Evolutionary conservation across 2,888 invertebrate species (phyloP).

Genomic region (Rugalucina vietnamica): DNA sequence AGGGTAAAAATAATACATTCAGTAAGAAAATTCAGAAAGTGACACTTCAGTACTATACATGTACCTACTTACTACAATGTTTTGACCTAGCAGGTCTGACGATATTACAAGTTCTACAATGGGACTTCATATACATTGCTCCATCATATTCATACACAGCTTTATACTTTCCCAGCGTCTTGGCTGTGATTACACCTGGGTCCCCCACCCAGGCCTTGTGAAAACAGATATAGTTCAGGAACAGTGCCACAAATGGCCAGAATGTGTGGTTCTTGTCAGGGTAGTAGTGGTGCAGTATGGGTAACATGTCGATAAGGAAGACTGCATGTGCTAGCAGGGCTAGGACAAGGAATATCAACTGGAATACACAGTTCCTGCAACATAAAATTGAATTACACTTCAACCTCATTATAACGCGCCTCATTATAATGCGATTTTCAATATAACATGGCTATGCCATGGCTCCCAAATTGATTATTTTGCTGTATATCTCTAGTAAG

Average conservation of each 20-base stretch:
- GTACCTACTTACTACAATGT: conserved; percentile 80
- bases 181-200: conserved; percentile 76
- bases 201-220: conserved; percentile 76
- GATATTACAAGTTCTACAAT: conserved; percentile 77
- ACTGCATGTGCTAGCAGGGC: conserved; percentile 74
- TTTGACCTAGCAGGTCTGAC: conserved; percentile 81
- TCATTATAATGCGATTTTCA: no score
- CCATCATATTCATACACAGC: conserved; percentile 75
- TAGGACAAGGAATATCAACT: conserved; percentile 75
- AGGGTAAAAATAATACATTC: no score
- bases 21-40: no score
- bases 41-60: no score
- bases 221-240: conserved; percentile 73
- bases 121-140: conserved; percentile 68
- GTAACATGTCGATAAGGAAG: conserved; percentile 76
- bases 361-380: conserved; percentile 80
- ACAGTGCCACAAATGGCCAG: conserved; percentile 72
- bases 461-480: no score
- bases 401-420: no score
- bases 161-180: conserved; percentile 65
- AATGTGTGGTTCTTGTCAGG: conserved; percentile 76
- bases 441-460: no score
- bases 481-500: no score
- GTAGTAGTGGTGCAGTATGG: conserved; percentile 73
- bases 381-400: no score